Conservation (phyloP, 2,113 vertebrate genomes). For the Cacatua alba region DNA sequence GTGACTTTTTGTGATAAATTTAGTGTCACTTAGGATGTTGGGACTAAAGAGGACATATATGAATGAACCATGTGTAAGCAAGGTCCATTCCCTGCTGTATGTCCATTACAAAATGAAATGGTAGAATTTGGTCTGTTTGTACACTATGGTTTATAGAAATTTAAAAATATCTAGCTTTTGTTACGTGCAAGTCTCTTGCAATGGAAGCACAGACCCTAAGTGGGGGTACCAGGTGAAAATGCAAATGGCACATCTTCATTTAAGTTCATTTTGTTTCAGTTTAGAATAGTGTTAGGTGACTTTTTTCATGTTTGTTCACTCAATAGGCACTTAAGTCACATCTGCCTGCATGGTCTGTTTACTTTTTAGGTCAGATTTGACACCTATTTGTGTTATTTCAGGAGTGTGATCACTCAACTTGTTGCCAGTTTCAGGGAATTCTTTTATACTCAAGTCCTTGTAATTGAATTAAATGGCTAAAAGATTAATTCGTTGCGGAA, state of each 20-base stretch:
- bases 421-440: constrained; percentile 28
- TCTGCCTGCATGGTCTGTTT: constrained; percentile 36
- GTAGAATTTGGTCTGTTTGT: not conserved
- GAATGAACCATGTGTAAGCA: not conserved
- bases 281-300: not conserved
- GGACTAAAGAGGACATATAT: not conserved
- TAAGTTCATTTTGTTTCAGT: constrained; percentile 15
- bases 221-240: not conserved
- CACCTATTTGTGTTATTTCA: constrained; percentile 35
- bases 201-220: not conserved
- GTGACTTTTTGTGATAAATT: not conserved
- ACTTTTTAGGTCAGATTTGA: constrained; percentile 49
- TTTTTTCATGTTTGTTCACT: not conserved
- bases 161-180: not conserved
- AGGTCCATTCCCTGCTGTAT: not conserved
- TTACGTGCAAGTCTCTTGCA: not conserved
- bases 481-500: constrained; percentile 3
- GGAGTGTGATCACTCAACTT: constrained; percentile 33
- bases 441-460: not conserved
- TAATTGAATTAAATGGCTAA: not conserved
- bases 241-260: not conserved
- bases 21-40: not conserved
- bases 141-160: not conserved
- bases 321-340: not conserved
- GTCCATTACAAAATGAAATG: not conserved